Evolutionary conservation across 2,797 vertebrate species (phyloP), one percentile per base, ranked within the genome.

Genomic region (Triplophysa yarkandensis): DNA sequence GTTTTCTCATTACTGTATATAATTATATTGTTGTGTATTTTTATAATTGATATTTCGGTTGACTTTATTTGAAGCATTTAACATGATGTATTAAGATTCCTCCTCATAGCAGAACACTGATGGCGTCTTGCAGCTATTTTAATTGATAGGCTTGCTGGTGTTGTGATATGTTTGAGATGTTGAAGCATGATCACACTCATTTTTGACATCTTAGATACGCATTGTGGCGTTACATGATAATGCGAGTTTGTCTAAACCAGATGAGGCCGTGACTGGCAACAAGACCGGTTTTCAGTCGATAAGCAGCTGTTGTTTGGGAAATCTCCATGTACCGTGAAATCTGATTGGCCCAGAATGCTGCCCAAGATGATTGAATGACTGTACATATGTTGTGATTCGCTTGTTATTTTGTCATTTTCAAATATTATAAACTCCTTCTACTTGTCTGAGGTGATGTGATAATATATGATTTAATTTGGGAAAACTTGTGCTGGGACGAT

Each of bases 1-100:
- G 60, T 43, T 11, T 44, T 61, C 27, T 61, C 28, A 27, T 8
- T 9, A 21, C 28, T 71, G n/a, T 71, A 62, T 62, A 71, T 27
- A 72, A 63, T 62, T 36, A 48, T 28, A 21, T 16, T 19, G 17
- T 58, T 60, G 16, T 61, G 41, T 46, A 61, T 61, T 19, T n/a
- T 3, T 14, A 5, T 62, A 32, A 71, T 50, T 62, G 44, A 52
- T 58, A 36, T 27, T 25, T 52, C 10, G 52, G n/a, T 21, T 28
- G 58, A 21, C 23, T 52, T 32, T 36, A 50, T 48, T 48, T 2
- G 19, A 48, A 19, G 23, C n/a, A 23, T 50, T 23, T 48, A 63
- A 44, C 58, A 30, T 17, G 60, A 72, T 34, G 58, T 25, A n/a
- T n/a, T n/a, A n/a, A n/a, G n/a, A n/a, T n/a, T n/a, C n/a, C n/a